Conservation (phyloP, 2,797 vertebrate species). For the Myoxocephalus aenaeus region DNA sequence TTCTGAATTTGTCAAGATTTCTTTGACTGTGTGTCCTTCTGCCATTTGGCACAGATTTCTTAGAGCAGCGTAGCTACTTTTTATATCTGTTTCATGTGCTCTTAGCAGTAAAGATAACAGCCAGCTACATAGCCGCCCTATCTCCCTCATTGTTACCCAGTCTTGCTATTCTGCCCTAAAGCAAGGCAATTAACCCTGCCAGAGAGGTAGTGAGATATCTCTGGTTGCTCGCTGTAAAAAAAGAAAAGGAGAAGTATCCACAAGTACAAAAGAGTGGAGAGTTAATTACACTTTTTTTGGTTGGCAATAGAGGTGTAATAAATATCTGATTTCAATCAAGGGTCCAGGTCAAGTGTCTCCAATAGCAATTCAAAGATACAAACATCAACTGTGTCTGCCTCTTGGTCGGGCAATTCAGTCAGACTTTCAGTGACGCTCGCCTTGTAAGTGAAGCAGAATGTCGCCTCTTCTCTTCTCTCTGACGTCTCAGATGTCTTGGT, state of each 20-base stretch:
- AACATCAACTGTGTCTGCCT: constrained; percentile 31
- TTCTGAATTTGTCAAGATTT: constrained; percentile 4
- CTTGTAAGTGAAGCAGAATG: constrained; percentile 28
- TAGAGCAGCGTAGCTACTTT: constrained; percentile 27
- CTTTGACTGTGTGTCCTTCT: constrained; percentile 43
- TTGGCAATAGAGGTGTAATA: constrained; percentile 55
- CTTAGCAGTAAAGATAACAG: constrained; percentile 61
- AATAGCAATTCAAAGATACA: constrained; percentile 45
- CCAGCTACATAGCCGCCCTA: constrained; percentile 45
- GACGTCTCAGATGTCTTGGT: constrained; percentile 25
- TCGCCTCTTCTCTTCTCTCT: constrained; percentile 23
- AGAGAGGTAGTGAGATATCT: constrained; percentile 57
- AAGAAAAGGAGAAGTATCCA: background rate
- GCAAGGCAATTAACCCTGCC: constrained; percentile 70
- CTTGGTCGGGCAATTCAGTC: constrained; percentile 33
- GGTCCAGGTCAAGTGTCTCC: constrained; percentile 61
- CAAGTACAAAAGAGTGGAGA: constrained; percentile 39
- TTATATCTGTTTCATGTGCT: constrained; percentile 58
- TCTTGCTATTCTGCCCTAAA: constrained; percentile 57
- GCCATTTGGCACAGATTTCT: constrained; percentile 35
- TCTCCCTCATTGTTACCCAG: constrained; percentile 54
- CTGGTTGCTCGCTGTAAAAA: constrained; percentile 26
- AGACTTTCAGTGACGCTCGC: constrained; percentile 22
- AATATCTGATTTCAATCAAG: constrained; percentile 67
- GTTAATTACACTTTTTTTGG: constrained; percentile 68